Base-by-base conservation (phyloP, 2,888 invertebrate species). In the Apodemia zela region DNA sequence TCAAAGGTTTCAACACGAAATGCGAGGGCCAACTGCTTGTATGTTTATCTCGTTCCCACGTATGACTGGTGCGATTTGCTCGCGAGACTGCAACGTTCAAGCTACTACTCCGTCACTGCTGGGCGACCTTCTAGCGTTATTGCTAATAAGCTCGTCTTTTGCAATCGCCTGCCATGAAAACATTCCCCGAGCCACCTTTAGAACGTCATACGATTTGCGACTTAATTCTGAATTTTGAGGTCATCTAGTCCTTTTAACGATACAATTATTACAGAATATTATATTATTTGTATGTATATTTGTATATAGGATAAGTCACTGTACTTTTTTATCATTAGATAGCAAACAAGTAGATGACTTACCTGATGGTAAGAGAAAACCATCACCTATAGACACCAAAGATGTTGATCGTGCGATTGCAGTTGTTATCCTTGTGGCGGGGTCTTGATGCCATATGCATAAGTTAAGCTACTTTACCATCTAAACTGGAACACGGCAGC, bases 81-180 rank as follows among this genome's bases (percentile, higher is more conserved):
- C 60, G 61, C 69, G 84, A 82, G 79, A 86, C 72, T 71, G 71
- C 71, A 63, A 66, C 64, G 71, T 70, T 74, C 69, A 71, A 73
- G 71, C 78, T 80, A 79, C 77, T 80, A 74, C 77, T 72, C 74
- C 73, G 74, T 71, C 72, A 78, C 78, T 79, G 85, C 79, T 81
- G 79, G 87, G 68, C 79, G 88, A 88, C 90, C 90, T 90, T 89
- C 87, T 78, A 85, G 84, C 79, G 82, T 85, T 86, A 86, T 88
- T 87, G 85, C 85, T 87, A 85, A 86, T 85, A 85, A 84, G 79
- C 77, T 76, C 72, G 75, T 75, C 73, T 89, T 87, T 86, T 84
- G 87, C 86, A 89, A 90, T 80, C 76, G 75, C 72, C 72, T 73
- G 72, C 74, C 73, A 73, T 73, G 76, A 78, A 81, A 81, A 80